Percentiles rank a stretch among this genome's conserved stretches.
Conservation (phyloP, 2,113 vertebrate species). For the Malurus alboscapulatus region DNA sequence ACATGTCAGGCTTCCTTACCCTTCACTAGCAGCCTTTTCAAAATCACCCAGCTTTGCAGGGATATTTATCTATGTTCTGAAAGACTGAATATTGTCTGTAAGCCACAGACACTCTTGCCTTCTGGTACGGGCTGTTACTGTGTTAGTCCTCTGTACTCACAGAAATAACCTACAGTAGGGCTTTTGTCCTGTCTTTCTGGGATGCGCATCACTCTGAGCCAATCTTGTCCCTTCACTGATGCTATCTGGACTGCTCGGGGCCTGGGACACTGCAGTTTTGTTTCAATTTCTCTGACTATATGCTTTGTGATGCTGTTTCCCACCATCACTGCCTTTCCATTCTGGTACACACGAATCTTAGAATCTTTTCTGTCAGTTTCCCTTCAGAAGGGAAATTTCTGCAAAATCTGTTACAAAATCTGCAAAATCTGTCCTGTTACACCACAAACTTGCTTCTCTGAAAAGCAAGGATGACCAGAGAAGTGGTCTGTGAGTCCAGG, state of each 20-base stretch:
- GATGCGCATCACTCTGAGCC: conserved; percentile 7
- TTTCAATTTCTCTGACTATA: conserved; percentile 54
- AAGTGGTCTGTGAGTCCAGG: background rate
- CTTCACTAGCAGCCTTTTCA: background rate
- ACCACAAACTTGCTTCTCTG: background rate
- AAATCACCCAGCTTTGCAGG: background rate
- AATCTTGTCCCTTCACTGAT: conserved; percentile 9
- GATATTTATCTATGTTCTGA: background rate
- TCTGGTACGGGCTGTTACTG: conserved; percentile 39
- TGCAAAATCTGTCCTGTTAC: background rate
- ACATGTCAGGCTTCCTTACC: background rate
- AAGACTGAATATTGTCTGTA: background rate
- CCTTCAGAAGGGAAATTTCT: background rate
- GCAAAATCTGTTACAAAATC: background rate
- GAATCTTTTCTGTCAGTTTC: background rate
- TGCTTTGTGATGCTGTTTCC: conserved; percentile 32
- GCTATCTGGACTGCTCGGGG: background rate
- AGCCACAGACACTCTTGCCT: background rate
- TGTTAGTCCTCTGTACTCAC: conserved; percentile 14
- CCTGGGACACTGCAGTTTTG: conserved; percentile 57
- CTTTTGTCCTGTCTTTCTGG: conserved; percentile 40
- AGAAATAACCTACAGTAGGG: conserved; percentile 24
- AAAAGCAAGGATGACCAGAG: background rate
- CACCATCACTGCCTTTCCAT: background rate
- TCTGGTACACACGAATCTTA: background rate